phyloP scores from a whole-genome alignment of 1,140 invertebrate species.

The Chlorops oryzae region DNA sequence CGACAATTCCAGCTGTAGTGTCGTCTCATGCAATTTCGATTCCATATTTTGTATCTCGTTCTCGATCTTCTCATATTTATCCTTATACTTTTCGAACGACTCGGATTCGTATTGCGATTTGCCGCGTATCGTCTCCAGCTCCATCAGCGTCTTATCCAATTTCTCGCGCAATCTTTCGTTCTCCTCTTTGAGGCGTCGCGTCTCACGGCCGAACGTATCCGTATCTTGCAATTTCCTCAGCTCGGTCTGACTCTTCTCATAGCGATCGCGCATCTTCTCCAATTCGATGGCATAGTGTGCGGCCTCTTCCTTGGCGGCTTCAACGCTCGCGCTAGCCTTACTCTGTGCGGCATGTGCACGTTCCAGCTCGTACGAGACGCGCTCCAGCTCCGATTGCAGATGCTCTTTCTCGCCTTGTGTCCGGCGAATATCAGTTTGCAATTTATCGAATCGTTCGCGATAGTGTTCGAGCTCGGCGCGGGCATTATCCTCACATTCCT shows the following conservation, averaged over 20 bases:
- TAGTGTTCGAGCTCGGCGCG: conserved; percentile 85
- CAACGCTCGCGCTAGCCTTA: conserved; percentile 75
- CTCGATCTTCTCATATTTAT: conserved; percentile 66
- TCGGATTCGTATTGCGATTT: conserved; percentile 86
- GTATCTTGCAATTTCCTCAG: conserved; percentile 70
- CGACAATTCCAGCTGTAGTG: conserved; percentile 71
- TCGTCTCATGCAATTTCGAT: conserved; percentile 69
- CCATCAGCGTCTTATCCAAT: conserved; percentile 71
- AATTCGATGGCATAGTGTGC: conserved; percentile 78
- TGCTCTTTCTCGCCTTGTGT: conserved; percentile 82
- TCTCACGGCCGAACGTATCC: conserved; percentile 63
- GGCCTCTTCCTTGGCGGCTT: conserved; percentile 84
- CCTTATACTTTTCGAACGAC: conserved; percentile 70
- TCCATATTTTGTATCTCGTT: conserved; percentile 70
- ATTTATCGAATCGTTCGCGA: conserved; percentile 83
- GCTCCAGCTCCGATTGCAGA: conserved; percentile 72
- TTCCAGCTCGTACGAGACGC: conserved; percentile 80
- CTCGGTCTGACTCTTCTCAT: conserved; percentile 77
- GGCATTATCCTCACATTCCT: conserved; percentile 85
- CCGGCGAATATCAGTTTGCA: conserved; percentile 74
- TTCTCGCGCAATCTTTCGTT: conserved; percentile 75
- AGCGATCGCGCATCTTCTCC: conserved; percentile 85
- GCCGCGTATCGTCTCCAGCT: conserved; percentile 71
- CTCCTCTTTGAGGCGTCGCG: conserved; percentile 71
- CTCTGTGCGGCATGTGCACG: conserved; percentile 72